Evolutionary conservation across 2,888 invertebrate species (phyloP), one percentile per base, ranked within the genome.

Genomic region (Dryobotodes eremita): DNA sequence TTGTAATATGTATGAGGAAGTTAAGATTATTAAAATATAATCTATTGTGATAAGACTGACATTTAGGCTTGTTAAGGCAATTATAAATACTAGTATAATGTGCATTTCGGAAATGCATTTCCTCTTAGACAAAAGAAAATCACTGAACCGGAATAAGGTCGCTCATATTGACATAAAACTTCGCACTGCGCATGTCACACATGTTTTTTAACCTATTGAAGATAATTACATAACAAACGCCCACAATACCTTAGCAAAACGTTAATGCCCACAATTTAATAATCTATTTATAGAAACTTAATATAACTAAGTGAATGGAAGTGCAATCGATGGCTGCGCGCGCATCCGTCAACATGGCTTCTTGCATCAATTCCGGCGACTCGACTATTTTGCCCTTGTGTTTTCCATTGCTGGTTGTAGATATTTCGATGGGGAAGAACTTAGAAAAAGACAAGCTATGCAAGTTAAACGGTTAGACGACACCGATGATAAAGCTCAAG

Each of bases 271-370:
- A 89, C 93, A 95, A 94, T 94, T 94, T 92, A 95, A 95, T 95
- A 93, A 94, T 86, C 90, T 93, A 93, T 92, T 91, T 91, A 91
- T 92, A 92, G 92, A 89, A 89, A 90, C 90, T 92, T 92, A 93
- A 93, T 93, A 92, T 84, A 92, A 89, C 90, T 91, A 91, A 91
- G 90, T 92, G 91, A 92, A 93, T 93, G 92, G 89, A 90, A 87
- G 80, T 81, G 87, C 88, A 94, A 96, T 96, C 95, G 92, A 95
- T 95, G 93, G 79, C 73, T 96, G 96, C 96, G 96, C 96, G 96
- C 96, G 96, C 96, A 96, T 77, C 79, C 64, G 79, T 83, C 78
- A 88, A 91, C 89, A 94, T 92, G 94, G 94, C 95, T 95, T 95
- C 94, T 90, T 90, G 83, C 80, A 81, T 75, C 80, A 86, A 74